Evolutionary conservation across 2,113 vertebrate species (phyloP).

Genomic region (Hymenochirus boettgeri): DNA sequence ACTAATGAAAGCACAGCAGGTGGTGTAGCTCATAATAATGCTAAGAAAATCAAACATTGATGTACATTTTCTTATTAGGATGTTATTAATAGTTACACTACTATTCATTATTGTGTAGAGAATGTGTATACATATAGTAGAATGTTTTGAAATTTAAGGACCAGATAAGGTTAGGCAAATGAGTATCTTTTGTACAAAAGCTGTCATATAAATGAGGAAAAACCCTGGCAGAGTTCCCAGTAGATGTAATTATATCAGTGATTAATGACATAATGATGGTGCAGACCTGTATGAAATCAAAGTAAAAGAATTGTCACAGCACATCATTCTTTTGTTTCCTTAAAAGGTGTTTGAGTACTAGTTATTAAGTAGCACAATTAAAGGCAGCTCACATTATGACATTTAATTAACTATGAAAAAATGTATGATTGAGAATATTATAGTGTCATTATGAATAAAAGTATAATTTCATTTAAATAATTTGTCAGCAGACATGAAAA

Average conservation of each 20-base stretch:
- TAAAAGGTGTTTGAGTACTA: slow-evolving; percentile 62
- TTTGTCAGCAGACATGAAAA: background rate
- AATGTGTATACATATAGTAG: too few species aligned
- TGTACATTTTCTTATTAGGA: too few species aligned
- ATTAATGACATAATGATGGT: slow-evolving; percentile 77
- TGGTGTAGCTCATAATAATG: too few species aligned
- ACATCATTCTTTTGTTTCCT: slow-evolving; percentile 65
- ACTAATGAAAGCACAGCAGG: too few species aligned
- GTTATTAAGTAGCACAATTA: slow-evolving; percentile 63
- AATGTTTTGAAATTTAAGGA: too few species aligned
- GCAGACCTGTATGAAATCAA: slow-evolving; percentile 69
- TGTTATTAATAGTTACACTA: too few species aligned
- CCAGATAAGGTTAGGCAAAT: slow-evolving; percentile 64
- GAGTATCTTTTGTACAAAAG: slow-evolving; percentile 48
- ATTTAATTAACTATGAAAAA: slow-evolving; percentile 30
- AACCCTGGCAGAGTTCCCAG: slow-evolving; percentile 51
- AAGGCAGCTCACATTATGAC: slow-evolving; percentile 58
- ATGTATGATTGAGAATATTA: background rate
- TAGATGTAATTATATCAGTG: slow-evolving; percentile 72
- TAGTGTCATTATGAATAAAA: background rate
- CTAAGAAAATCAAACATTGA: too few species aligned
- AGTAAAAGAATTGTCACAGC: slow-evolving; percentile 68
- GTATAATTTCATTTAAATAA: background rate
- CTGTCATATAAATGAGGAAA: slow-evolving; percentile 55
- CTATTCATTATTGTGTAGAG: too few species aligned